These are phyloP conservation scores for Antitype chi DNA, from an alignment of 2,888 invertebrate genomes.

Conservation along the genomic window DNA sequence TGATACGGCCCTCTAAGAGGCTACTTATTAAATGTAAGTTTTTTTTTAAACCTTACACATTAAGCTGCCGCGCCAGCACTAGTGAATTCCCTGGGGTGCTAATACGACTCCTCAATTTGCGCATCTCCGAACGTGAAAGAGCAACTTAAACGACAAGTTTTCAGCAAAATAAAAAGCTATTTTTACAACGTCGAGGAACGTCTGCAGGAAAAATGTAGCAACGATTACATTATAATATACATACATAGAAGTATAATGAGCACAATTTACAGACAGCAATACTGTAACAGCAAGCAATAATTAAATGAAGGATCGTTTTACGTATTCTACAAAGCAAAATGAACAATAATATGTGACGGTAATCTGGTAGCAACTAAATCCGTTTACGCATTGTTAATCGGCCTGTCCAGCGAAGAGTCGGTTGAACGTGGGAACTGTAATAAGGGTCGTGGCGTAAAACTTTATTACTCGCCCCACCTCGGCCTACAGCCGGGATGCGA, in stretches of 20 bases:
- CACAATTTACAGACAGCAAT: slow-evolving; percentile 13
- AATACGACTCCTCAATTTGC: slow-evolving; percentile 53
- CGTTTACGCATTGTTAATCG: slow-evolving; percentile 86
- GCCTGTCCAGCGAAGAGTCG: slow-evolving; percentile 77
- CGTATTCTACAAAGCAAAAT: slow-evolving; percentile 36
- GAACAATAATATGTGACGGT: slow-evolving; percentile 53
- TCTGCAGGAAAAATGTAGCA: slow-evolving; percentile 13
- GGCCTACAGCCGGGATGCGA: slow-evolving; percentile 80
- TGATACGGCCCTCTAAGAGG: neutral
- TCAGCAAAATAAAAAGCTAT: slow-evolving; percentile 24
- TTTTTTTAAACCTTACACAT: slow-evolving; percentile 24
- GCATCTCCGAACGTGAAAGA: slow-evolving; percentile 34
- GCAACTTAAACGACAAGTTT: slow-evolving; percentile 37
- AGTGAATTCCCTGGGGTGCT: slow-evolving; percentile 25
- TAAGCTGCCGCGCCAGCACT: slow-evolving; percentile 22
- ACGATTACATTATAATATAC: neutral
- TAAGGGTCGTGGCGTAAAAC: slow-evolving; percentile 85
- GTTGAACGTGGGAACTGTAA: slow-evolving; percentile 80
- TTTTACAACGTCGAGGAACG: neutral
- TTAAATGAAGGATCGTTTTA: slow-evolving; percentile 33
- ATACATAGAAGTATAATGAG: slow-evolving; percentile 9
- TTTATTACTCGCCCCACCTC: slow-evolving; percentile 84
- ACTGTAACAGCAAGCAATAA: slow-evolving; percentile 13
- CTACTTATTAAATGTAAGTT: neutral
- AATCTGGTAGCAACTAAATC: slow-evolving; percentile 77